phyloP scores from a whole-genome alignment of 2,888 invertebrate genomes.

The Tromatobia lineatoria region DNA sequence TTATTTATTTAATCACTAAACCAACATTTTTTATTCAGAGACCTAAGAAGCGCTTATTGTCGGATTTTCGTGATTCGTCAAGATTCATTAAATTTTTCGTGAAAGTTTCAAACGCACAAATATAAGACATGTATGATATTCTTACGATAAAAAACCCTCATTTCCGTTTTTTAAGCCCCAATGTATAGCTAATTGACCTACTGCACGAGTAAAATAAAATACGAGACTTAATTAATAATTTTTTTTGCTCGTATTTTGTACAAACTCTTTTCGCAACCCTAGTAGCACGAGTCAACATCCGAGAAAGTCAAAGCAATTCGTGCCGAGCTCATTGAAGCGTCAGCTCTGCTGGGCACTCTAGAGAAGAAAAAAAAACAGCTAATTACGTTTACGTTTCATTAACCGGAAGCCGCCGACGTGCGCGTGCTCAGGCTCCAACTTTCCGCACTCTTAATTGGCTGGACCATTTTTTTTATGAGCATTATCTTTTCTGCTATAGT shows the following conservation, averaged over 20 bases:
- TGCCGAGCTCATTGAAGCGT: slow-evolving; percentile 25
- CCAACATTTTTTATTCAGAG: background rate
- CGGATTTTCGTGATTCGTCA: too few relatives aligned
- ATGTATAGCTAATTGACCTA: slow-evolving; percentile 2
- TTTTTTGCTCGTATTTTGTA: slow-evolving; percentile 5
- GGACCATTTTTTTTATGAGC: slow-evolving; percentile 15
- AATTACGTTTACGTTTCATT: slow-evolving; percentile 68
- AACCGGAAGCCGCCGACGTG: slow-evolving; percentile 42
- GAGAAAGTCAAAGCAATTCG: slow-evolving; percentile 45
- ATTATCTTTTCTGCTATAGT: slow-evolving; percentile 13
- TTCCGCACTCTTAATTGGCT: slow-evolving; percentile 62
- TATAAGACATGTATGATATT: background rate
- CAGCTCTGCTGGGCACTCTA: background rate
- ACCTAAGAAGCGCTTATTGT: background rate
- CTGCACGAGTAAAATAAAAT: background rate
- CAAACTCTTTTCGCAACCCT: slow-evolving; percentile 24
- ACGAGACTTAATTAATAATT: background rate
- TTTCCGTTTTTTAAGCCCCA: background rate
- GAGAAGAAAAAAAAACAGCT: slow-evolving; percentile 48
- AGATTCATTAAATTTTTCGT: too few relatives aligned
- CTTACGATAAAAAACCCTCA: background rate
- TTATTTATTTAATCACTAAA: background rate
- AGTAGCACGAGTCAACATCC: slow-evolving; percentile 21
- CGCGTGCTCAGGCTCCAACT: slow-evolving; percentile 51
- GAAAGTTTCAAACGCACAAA: background rate